Conservation (phyloP, 2,113 vertebrate species). For the Xiphorhynchus elegans region DNA sequence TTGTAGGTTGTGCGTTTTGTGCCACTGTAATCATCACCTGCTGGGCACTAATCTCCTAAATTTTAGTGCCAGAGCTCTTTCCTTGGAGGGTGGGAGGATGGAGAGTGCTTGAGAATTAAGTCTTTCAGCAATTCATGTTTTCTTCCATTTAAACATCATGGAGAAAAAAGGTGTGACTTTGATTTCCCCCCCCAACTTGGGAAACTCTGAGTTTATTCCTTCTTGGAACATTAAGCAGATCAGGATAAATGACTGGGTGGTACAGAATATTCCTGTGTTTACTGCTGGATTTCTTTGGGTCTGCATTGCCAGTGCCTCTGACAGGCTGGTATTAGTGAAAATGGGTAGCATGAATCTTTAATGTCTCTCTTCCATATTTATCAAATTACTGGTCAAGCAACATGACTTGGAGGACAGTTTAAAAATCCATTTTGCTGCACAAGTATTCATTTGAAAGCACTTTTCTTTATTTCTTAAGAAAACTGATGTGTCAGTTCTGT, state of each 20-base stretch:
- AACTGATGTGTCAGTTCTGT: neutral
- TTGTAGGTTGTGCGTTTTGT: neutral
- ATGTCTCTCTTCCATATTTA: neutral
- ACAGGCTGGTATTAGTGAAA: conserved; percentile 17
- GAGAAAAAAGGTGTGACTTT: neutral
- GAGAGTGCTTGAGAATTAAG: neutral
- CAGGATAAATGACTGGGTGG: neutral
- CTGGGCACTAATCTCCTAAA: neutral
- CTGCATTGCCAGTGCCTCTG: neutral
- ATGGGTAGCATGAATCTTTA: neutral
- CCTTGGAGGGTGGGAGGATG: neutral
- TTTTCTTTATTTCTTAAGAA: conserved; percentile 14
- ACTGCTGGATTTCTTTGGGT: neutral
- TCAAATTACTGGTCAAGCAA: conserved; percentile 19
- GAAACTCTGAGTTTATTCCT: neutral
- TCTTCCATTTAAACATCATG: neutral
- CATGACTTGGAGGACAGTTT: neutral
- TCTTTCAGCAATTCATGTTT: neutral
- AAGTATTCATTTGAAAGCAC: conserved; percentile 33
- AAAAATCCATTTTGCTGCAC: neutral
- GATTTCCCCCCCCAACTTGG: neutral
- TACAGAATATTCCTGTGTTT: neutral
- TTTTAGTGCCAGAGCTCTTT: neutral
- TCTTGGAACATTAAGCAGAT: neutral
- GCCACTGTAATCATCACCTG: neutral